These are phyloP conservation scores for Automeris io DNA, from an alignment of 2,888 invertebrate genomes.

Conservation along the genomic window DNA sequence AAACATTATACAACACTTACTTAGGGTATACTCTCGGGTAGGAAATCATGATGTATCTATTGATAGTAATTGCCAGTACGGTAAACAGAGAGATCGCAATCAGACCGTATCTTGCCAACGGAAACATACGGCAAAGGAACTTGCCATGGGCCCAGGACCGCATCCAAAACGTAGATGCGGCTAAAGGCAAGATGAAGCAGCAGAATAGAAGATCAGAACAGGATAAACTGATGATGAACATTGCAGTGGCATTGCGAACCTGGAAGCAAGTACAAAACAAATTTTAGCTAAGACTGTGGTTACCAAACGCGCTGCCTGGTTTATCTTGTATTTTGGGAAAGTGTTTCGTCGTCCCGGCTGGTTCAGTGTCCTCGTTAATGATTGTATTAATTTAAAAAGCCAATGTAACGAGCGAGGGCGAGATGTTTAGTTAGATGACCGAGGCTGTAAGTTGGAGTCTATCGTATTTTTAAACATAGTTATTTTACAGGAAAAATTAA, in stretches of 20 bases:
- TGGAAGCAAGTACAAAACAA: slow-evolving; percentile 63
- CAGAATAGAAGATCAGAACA: slow-evolving; percentile 87
- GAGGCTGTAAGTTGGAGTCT: no score
- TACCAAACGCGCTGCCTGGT: no score
- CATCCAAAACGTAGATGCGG: slow-evolving; percentile 84
- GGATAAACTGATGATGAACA: slow-evolving; percentile 89
- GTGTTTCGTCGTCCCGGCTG: no score
- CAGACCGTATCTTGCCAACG: slow-evolving; percentile 83
- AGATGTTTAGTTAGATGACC: no score
- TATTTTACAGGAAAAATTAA: no score
- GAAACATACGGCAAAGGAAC: slow-evolving; percentile 84
- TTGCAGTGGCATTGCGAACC: slow-evolving; percentile 88
- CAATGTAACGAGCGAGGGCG: no score
- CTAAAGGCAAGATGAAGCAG: slow-evolving; percentile 87
- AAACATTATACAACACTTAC: slow-evolving; percentile 61
- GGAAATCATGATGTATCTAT: slow-evolving; percentile 89
- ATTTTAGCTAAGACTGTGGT: no score
- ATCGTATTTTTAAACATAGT: no score
- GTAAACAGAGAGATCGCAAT: slow-evolving; percentile 88
- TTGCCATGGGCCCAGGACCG: slow-evolving; percentile 83
- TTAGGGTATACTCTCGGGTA: slow-evolving; percentile 86
- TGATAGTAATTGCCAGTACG: slow-evolving; percentile 87
- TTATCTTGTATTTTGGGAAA: no score
- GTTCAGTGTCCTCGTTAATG: no score
- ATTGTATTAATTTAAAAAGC: no score